Base-by-base conservation (phyloP, 2,797 vertebrate genomes). In the Pangasius sanitwongsei region DNA sequence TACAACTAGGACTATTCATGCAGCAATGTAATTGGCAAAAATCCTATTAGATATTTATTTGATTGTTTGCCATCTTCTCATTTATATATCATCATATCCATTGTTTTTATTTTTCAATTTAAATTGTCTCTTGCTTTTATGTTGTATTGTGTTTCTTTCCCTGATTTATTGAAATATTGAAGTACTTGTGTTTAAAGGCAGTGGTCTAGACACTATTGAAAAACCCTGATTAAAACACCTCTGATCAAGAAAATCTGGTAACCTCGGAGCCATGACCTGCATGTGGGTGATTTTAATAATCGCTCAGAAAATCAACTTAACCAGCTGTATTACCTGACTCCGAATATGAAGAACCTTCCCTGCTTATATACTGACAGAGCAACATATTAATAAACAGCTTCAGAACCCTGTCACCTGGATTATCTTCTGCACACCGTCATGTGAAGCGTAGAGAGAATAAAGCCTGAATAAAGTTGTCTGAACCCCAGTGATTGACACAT, bases 401-500 rank as follows among this genome's bases (percentile, higher is more conserved):
- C 12, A 28, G 6, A 77, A 1, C 13, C 6, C 57, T 28, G 81
- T 34, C 18, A 59, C 31, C 18, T 61, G 37, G 12, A 63, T 44
- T 63, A 83, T n/a, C 59, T 83, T 44, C 15, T 2, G 37, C 5
- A 59, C 57, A 34, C 41, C 23, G 44, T 67, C 61, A 67, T 6
- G n/a, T 69, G 63, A 65, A 65, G 37, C 25, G 0, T n/a, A 63
- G 37, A 67, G 8, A 5, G 16, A 65, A 44, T 15, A 37, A 34
- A 12, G 1, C 61, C 34, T 16, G 57, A 85, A 89, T 81, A 63
- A 74, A 74, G 53, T 23, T 5, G 23, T 82, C n/a, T 16, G 12
- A n/a, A 69, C 61, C 25, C 18, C 53, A 16, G 4, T 89, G 88
- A 86, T 83, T 63, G 84, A 70, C 88, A 86, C 50, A 25, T 70